Conservation (phyloP, 1,140 invertebrate species). For the Octopus bimaculoides region DNA sequence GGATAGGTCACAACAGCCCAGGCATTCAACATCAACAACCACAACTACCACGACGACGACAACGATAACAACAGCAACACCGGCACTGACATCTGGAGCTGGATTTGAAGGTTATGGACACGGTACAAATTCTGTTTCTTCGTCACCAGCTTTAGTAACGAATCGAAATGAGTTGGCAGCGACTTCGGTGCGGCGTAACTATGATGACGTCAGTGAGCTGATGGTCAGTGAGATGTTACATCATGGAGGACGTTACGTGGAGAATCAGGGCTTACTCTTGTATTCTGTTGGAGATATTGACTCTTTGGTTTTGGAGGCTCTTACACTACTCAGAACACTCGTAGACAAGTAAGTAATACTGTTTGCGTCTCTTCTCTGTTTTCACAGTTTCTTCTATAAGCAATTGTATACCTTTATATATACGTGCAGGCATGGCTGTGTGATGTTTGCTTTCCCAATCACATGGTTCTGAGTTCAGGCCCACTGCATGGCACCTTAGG, state of each 20-base stretch:
- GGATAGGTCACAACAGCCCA: conserved; percentile 28
- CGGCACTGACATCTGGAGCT: neutral
- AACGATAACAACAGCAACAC: neutral
- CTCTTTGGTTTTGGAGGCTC: conserved; percentile 74
- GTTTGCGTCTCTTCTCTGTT: neutral
- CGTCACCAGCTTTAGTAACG: neutral
- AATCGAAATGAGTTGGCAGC: neutral
- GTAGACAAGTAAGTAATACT: conserved; percentile 74
- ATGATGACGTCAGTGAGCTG: neutral
- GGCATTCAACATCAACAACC: neutral
- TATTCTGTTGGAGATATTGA: conserved; percentile 26
- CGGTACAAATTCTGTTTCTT: neutral
- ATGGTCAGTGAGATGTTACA: neutral
- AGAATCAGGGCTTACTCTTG: conserved; percentile 6
- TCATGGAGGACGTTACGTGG: neutral
- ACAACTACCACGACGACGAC: neutral
- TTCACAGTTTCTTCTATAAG: too few relatives aligned
- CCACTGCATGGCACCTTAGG: too few relatives aligned
- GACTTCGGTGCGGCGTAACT: neutral
- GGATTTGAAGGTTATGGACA: neutral
- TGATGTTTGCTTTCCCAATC: too few relatives aligned
- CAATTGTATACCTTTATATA: too few relatives aligned
- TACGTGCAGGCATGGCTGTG: too few relatives aligned
- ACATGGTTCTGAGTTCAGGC: too few relatives aligned
- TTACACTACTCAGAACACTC: conserved; percentile 74